These are phyloP conservation scores for Isichthys henryi DNA, from an alignment of 2,113 vertebrate species.

Conservation along the genomic window DNA sequence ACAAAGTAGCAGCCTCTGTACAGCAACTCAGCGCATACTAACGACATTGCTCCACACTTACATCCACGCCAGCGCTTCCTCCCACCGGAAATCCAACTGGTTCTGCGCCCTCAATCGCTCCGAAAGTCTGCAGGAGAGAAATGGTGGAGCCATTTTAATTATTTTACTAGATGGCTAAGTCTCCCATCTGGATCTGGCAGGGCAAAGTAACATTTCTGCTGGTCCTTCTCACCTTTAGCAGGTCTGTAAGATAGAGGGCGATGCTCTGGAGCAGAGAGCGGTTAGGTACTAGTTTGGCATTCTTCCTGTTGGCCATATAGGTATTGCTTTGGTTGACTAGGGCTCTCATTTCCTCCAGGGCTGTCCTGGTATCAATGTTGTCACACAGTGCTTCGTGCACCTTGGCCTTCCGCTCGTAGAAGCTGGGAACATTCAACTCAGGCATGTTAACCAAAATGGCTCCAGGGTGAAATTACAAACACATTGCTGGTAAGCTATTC, in stretches of 20 bases:
- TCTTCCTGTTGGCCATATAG: conserved; percentile 80
- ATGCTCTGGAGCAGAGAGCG: conserved; percentile 70
- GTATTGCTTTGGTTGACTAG: conserved; percentile 83
- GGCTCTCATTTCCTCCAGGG: conserved; percentile 81
- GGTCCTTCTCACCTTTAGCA: conserved; percentile 71
- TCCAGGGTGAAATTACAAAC: neutral
- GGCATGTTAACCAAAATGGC: neutral
- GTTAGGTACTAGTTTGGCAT: conserved; percentile 66
- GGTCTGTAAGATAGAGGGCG: conserved; percentile 74
- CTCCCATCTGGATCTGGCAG: neutral
- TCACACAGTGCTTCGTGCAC: conserved; percentile 85
- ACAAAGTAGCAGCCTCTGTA: neutral
- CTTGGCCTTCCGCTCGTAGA: conserved; percentile 69
- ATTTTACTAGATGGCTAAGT: neutral
- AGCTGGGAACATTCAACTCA: conserved; percentile 55
- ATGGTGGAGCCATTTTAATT: neutral
- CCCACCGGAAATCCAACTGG: conserved; percentile 85
- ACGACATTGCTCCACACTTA: conserved; percentile 57
- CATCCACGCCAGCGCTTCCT: conserved; percentile 59
- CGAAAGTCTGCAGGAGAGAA: conserved; percentile 69
- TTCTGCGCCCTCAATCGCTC: conserved; percentile 78
- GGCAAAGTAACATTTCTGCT: neutral
- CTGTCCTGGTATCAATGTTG: conserved; percentile 82
- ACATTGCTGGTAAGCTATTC: neutral
- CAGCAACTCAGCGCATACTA: neutral